phyloP scores from a whole-genome alignment of 2,888 invertebrate species.

The Sycophila texana region DNA sequence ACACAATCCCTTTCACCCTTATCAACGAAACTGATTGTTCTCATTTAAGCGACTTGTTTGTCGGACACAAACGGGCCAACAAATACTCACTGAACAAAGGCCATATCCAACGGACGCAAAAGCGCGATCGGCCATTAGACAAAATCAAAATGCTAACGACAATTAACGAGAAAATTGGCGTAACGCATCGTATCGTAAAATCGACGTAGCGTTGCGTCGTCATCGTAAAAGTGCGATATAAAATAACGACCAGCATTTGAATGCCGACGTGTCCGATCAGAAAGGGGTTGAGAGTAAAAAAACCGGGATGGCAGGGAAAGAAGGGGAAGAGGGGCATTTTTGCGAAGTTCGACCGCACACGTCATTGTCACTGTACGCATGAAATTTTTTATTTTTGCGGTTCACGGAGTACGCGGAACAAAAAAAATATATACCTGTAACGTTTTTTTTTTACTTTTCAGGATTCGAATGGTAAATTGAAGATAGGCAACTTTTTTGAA shows the following conservation, averaged over 20 bases:
- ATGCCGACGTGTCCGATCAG: neutral
- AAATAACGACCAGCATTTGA: constrained; percentile 36
- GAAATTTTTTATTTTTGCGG: too few species aligned
- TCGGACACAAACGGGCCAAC: neutral
- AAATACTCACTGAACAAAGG: neutral
- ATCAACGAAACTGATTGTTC: too few species aligned
- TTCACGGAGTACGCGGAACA: too few species aligned
- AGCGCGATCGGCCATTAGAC: neutral
- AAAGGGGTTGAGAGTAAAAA: neutral
- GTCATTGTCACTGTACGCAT: too few species aligned
- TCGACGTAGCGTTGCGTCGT: neutral
- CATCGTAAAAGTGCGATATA: constrained; percentile 19
- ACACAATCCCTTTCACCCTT: too few species aligned
- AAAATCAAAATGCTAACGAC: constrained; percentile 19
- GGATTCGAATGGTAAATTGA: too few species aligned
- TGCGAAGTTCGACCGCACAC: neutral
- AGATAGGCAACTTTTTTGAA: too few species aligned
- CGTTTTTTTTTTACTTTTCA: too few species aligned
- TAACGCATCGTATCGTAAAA: constrained; percentile 40
- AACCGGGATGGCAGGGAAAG: neutral
- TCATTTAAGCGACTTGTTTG: too few species aligned
- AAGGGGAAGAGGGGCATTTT: neutral
- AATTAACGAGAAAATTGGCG: constrained; percentile 35
- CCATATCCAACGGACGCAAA: neutral
- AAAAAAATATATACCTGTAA: too few species aligned